phyloP scores from a whole-genome alignment of 2,113 vertebrate species.

The Mohoua ochrocephala region DNA sequence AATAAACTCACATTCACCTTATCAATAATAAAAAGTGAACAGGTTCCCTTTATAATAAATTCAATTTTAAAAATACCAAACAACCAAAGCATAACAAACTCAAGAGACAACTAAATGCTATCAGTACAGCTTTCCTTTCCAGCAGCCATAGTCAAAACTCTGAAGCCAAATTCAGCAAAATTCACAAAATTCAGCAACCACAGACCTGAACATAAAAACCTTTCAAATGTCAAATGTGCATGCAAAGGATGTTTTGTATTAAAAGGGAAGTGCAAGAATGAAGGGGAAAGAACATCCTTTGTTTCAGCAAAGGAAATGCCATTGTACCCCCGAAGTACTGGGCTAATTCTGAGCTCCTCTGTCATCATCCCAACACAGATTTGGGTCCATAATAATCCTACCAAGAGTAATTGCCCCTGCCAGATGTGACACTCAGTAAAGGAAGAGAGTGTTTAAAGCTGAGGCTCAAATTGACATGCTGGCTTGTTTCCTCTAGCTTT shows the following conservation, averaged over 20 bases:
- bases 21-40: neutral
- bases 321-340: neutral
- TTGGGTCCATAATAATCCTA: neutral
- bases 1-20: neutral
- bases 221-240: neutral
- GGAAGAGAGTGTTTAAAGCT: neutral
- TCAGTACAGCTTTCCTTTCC: neutral
- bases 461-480: neutral
- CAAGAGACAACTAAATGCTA: neutral
- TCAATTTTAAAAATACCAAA: neutral
- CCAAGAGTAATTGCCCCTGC: neutral
- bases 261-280: constrained; percentile 35
- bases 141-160: neutral
- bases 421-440: neutral
- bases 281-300: constrained; percentile 36
- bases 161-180: neutral
- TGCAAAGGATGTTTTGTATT: constrained; percentile 34
- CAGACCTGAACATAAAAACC: neutral
- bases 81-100: neutral
- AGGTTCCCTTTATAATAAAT: neutral
- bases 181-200: neutral
- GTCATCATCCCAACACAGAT: neutral
- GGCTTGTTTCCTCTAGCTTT: neutral
- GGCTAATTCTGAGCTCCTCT: neutral
- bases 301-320: constrained; percentile 49